Evolutionary conservation across 2,113 vertebrate genomes (phyloP), one percentile per base, ranked within the genome.

Genomic region (Neodon shergylaensis): DNA sequence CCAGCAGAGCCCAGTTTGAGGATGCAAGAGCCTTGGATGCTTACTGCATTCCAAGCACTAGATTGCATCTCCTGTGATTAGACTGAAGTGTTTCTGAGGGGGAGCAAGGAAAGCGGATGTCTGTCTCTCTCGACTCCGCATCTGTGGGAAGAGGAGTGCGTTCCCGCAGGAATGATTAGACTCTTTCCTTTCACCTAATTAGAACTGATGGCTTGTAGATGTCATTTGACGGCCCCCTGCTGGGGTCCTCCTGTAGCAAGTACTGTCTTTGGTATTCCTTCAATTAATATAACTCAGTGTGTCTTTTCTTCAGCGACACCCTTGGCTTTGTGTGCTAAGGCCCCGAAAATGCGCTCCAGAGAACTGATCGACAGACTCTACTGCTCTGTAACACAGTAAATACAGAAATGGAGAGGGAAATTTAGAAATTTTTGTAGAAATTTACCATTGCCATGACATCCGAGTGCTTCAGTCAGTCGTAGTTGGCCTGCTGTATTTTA

Each of bases 121-220:
- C 94, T 84, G 81, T 42, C 78, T 92, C 92, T 90, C 87, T 70
- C 90, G 79, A 68, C 70, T 70, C 88, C 66, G 68, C 92, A 88
- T 95, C 91, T 86, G 88, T 95, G 92, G 88, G 81, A 81, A 93
- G 92, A 94, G 85, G 77, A 91, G 36, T 9, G 88, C 85, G 63
- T 87, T 91, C 94, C 91, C 86, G 92, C 85, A 61, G 92, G 77
- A 82, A 86, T 87, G 88, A 92, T 95, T 78, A 91, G 82, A 63
- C 82, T 85, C 76, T 78, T 97, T 49, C 44, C 82, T 76, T 66
- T 49, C 2, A 68, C 66, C 95, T 85, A 19, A 89, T 95, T 84
- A 70, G 82, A 92, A 84, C 54, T 33, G 70, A 94, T 95, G 61
- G 26, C 76, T 92, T n/a, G 88, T 81, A 81, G 88, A 74, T 72